phyloP scores from a whole-genome alignment of 2,113 vertebrate species.

The Etheostoma spectabile region DNA sequence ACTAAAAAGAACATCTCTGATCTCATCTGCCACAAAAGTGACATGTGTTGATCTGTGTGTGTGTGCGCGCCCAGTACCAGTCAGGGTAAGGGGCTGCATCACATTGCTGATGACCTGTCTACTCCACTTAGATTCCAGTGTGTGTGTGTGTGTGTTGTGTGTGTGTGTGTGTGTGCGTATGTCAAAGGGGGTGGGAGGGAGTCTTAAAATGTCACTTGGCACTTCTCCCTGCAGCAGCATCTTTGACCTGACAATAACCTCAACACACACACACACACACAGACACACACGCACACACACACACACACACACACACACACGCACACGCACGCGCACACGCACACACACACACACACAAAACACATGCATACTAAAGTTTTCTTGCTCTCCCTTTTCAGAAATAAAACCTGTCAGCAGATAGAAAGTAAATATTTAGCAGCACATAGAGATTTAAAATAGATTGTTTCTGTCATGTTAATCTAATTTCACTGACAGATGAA shows the following conservation, averaged over 20 bases:
- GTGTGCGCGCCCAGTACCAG: slow-evolving; percentile 76
- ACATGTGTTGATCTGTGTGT: slow-evolving; percentile 36
- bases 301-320: slow-evolving; percentile 37
- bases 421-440: neutral
- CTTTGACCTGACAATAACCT: slow-evolving; percentile 63
- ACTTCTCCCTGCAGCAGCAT: slow-evolving; percentile 59
- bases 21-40: slow-evolving; percentile 80
- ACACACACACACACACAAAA: slow-evolving; percentile 22
- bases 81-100: slow-evolving; percentile 81
- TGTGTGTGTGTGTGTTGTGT: slow-evolving; percentile 41
- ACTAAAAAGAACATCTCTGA: slow-evolving; percentile 88
- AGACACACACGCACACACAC: slow-evolving; percentile 32
- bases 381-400: slow-evolving; percentile 5
- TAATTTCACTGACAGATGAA: neutral
- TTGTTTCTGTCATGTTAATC: neutral
- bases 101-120: slow-evolving; percentile 87
- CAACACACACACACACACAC: slow-evolving; percentile 16
- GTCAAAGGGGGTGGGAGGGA: slow-evolving; percentile 20
- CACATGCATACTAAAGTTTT: slow-evolving; percentile 2
- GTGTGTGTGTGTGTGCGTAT: slow-evolving; percentile 45
- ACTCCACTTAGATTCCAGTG: slow-evolving; percentile 81
- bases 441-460: neutral
- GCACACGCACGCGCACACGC: slow-evolving; percentile 26
- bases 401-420: neutral
- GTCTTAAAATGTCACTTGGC: slow-evolving; percentile 70